phyloP scores from a whole-genome alignment of 1,140 invertebrate species.

The Cyrtorhinus lividipennis region DNA sequence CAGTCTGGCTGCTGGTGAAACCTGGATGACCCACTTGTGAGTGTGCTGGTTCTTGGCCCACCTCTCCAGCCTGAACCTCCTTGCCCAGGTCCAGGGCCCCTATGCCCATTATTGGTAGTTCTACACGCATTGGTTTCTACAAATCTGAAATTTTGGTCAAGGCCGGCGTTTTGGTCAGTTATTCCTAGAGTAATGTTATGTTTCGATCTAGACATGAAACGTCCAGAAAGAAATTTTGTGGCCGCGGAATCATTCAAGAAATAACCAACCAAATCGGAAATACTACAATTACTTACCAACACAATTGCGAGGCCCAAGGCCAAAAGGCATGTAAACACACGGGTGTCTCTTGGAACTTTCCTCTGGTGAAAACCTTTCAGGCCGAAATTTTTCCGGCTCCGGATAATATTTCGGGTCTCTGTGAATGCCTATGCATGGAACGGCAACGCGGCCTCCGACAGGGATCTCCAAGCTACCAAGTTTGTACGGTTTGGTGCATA shows the following conservation, averaged over 20 bases:
- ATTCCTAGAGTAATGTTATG: no score
- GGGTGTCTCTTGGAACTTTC: slow-evolving; percentile 30
- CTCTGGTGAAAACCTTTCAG: slow-evolving; percentile 33
- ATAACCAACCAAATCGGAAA: no score
- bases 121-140: no score
- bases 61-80: background rate
- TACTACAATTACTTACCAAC: no score
- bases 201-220: no score
- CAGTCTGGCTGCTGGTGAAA: background rate
- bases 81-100: background rate
- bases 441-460: slow-evolving; percentile 31
- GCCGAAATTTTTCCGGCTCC: slow-evolving; percentile 40
- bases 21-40: background rate
- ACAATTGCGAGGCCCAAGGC: slow-evolving; percentile 41
- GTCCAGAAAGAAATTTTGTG: no score
- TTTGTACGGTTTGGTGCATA: slow-evolving; percentile 37
- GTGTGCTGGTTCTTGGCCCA: background rate
- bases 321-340: slow-evolving; percentile 41
- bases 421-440: slow-evolving; percentile 40
- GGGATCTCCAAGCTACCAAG: slow-evolving; percentile 31
- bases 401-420: slow-evolving; percentile 37
- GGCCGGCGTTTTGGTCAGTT: no score
- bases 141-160: no score
- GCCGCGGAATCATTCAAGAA: no score
- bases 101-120: no score